phyloP scores from a whole-genome alignment of 2,113 vertebrate genomes.

The Ciconia stormi region DNA sequence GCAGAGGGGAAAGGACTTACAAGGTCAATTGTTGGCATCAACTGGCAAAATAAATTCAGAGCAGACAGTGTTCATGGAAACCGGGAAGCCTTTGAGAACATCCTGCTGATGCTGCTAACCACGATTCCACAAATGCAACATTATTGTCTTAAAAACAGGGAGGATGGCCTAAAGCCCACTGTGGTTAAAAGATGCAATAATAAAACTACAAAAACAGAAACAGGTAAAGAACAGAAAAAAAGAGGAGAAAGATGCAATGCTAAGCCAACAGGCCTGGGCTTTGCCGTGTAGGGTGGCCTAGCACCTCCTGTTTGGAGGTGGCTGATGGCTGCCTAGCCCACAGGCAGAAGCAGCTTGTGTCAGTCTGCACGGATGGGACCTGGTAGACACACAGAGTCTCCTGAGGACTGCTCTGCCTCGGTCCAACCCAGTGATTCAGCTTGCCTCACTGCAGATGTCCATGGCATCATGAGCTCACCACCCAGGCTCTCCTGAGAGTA shows the following conservation, averaged over 20 bases:
- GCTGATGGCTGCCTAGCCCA: background rate
- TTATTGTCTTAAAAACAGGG: background rate
- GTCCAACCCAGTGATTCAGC: background rate
- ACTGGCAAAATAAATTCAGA: background rate
- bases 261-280: background rate
- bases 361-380: background rate
- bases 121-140: background rate
- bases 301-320: background rate
- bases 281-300: background rate
- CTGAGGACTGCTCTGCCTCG: background rate
- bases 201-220: background rate
- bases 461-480: background rate
- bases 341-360: background rate
- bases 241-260: background rate
- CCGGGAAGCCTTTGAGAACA: background rate
- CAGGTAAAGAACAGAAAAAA: background rate
- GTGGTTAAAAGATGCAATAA: background rate
- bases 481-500: background rate
- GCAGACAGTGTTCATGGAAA: background rate
- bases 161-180: background rate
- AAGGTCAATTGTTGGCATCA: background rate
- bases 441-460: background rate
- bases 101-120: background rate
- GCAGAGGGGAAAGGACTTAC: background rate
- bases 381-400: background rate